Base-by-base conservation (phyloP, 2,797 vertebrate genomes). In the Rhincodon typus region DNA sequence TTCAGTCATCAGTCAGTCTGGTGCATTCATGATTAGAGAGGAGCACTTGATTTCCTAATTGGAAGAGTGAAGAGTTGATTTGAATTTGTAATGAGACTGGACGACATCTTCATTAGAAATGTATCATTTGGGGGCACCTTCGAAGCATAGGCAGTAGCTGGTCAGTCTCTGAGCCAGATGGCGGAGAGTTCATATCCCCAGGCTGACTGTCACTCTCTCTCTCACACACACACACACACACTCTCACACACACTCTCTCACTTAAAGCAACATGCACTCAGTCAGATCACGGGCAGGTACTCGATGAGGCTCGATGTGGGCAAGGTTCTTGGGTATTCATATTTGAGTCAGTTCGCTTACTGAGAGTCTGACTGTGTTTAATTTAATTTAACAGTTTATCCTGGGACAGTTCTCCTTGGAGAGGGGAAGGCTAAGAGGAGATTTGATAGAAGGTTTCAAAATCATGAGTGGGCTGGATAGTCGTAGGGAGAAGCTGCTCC, bases 51-150 rank as follows among this genome's bases (percentile, higher is more conserved):
- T 72, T 66, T 94, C 46, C 72, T 95, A 95, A 77, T 95, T 95
- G 94, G 46, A 57, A 77, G 94, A 95, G 70, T 25, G 5, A 77
- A 95, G 42, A 72, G 70, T 95, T 77, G 70, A 95, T 95, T 95
- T 74, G 70, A 95, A 77, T 95, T 95, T 72, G 94, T 95, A 95
- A 95, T 95, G 94, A 94, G 74, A 94, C 69, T 17, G 94, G 94
- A 74, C 94, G 70, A 94, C 69, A n/a, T 94, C 94, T 94, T 94
- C 94, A 94, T 94, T 94, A 94, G 94, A 94, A 72, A 72, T 94
- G 94, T 34, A 74, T 53, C 94, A 74, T 53, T 6, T 94, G 94
- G 94, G 57, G 94, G 70, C 94, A 15, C 30, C 46, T 23, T 13
- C 15, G 94, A 53, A 77, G 94, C 3, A 5, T 46, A 57, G 70